Base-by-base conservation (phyloP, 2,113 vertebrate species). In the Elanoides forficatus region DNA sequence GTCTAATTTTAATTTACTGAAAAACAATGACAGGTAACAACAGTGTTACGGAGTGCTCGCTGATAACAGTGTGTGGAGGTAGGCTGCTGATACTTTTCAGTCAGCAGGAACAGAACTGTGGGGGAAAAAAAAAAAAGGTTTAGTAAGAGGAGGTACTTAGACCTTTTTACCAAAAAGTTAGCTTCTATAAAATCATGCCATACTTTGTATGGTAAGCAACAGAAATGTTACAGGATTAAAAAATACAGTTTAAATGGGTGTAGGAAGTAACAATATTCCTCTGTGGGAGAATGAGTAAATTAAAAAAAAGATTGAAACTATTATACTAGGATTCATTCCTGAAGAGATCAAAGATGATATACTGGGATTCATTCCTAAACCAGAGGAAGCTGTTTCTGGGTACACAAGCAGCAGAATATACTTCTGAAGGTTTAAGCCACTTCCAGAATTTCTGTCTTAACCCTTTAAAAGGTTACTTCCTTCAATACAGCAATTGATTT, bases 1-100 rank as follows among this genome's bases (percentile, higher is more conserved):
- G 27, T 40, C 8, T 36, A n/a, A 15, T 66, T 86, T 43, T 36
- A 45, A 50, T 91, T 60, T 12, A 32, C 18, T 56, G 58, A 91
- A 47, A 47, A 6, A 6, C 4, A 7, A 6, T 2, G 2, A 38
- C 22, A 29, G 19, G 8, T 30, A 70, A 36, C 3, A 13, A 10
- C 11, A 22, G 13, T n/a, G 8, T 47, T 53, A 42, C 0, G 2
- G 43, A 7, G 18, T 18, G 21, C 18, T 70, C 66, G 18, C 26
- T 71, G 38, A 30, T 15, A 0, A 30, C 18, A 0, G 1, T 47
- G 10, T 0, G 0, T 29, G 34, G n/a, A 45, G 13, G 30, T n/a
- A 32, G 17, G 47, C 21, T 82, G 62, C 50, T 74, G 32, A 1
- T n/a, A 3, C 2, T 53, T 58, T 62, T 53, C 50, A 75, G 52